Evolutionary conservation across 2,113 vertebrate genomes (phyloP), one percentile per base, ranked within the genome.

Genomic region (Cynoglossus semilaevis): DNA sequence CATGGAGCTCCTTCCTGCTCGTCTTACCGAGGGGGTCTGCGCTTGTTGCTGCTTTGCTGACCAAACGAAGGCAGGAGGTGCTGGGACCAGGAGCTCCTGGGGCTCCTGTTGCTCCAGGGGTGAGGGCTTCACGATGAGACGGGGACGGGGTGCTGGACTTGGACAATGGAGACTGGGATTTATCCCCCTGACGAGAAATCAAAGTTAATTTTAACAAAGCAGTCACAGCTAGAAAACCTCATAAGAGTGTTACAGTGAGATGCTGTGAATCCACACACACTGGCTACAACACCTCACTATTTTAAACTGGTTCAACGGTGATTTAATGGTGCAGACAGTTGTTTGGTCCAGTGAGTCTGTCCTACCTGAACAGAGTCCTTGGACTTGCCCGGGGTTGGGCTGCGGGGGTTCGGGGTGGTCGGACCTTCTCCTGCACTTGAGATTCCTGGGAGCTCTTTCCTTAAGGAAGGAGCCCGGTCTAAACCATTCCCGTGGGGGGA

Each of bases 91-190:
- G 89, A 15, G 88, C 84, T 0, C 93, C 92, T 0, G 93, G 87
- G 5, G 88, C 80, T 0, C 93, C 92, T 0, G 93, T 87, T 7
- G 85, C 80, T 0, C 92, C 92, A 0, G 94, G 92, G 0, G 91
- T 92, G 12, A 92, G 86, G 1, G 92, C 68, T 1, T 94, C 92
- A 0, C 63, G 87, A 70, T 92, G 80, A 0, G 90, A 90, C 0
- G 93, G 92, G 3, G 94, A 94, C 2, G 93, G 86, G 17, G 85
- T 84, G 6, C 90, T 85, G 4, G 92, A 91, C 69, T 93, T 94
- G 11, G 92, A 90, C 68, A 85, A 43, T 0, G 93, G 86, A 9
- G 89, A 76, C 18, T 87, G 80, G 38, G 91, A 90, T 72, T 92
- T 92, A 51, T 92, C 90, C 82, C 85, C 84, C 91, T 92, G 72